A percentile compares a stretch with the other conserved stretches of the same genome.
Conservation (phyloP, 2,797 vertebrate genomes). For the Salarias fasciatus region DNA sequence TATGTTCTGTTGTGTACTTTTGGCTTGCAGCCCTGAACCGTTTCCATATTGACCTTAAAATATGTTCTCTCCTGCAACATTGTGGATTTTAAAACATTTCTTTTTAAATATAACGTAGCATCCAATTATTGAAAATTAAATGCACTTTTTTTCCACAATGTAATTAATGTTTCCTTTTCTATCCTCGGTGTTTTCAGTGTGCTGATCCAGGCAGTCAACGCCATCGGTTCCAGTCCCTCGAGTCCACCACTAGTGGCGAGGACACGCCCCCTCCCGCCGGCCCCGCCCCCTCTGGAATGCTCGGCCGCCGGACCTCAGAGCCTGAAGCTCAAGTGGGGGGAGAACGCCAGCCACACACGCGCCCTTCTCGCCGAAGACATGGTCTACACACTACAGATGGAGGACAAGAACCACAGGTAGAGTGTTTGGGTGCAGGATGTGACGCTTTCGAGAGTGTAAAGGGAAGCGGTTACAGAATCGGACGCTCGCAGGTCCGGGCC, state of each 20-base stretch:
- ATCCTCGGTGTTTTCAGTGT: slow-evolving; percentile 77
- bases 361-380: slow-evolving; percentile 84
- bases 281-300: slow-evolving; percentile 94
- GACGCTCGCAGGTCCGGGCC: no score
- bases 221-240: slow-evolving; percentile 90
- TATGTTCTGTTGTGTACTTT: no score
- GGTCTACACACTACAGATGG: slow-evolving; percentile 93
- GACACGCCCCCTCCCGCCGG: slow-evolving; percentile 92
- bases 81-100: no score
- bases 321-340: slow-evolving; percentile 97
- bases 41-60: no score
- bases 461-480: no score
- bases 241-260: slow-evolving; percentile 88
- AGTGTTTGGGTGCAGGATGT: not conserved
- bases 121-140: no score
- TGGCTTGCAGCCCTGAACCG: no score
- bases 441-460: no score
- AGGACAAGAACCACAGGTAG: slow-evolving; percentile 95
- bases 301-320: slow-evolving; percentile 95
- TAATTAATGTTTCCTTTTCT: not conserved
- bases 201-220: slow-evolving; percentile 93
- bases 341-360: slow-evolving; percentile 84
- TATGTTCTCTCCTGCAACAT: no score
- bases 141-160: no score
- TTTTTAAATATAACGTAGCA: no score